These are phyloP conservation scores for Drosophila differens DNA, from an alignment of 2,888 invertebrate genomes.

Conservation along the genomic window DNA sequence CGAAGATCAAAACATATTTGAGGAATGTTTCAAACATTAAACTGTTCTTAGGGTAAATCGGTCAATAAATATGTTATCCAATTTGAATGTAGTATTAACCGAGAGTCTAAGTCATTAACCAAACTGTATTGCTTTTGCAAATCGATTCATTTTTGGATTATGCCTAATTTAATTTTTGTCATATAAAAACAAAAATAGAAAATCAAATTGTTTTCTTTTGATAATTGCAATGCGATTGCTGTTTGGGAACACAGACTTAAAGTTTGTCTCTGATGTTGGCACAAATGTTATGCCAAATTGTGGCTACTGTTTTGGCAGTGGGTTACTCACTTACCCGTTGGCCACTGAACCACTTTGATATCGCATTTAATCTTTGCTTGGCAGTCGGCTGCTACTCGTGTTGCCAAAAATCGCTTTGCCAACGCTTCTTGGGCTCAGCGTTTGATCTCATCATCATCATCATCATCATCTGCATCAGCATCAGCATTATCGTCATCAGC, in stretches of 20 bases:
- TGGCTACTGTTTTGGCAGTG: slow-evolving; percentile 68
- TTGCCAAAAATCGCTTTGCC: slow-evolving; percentile 77
- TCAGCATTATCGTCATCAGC: slow-evolving; percentile 19
- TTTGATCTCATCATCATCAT: slow-evolving; percentile 55
- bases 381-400: slow-evolving; percentile 64
- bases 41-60: too few relatives aligned
- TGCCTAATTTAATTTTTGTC: background rate
- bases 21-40: background rate
- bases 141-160: background rate
- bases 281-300: slow-evolving; percentile 64
- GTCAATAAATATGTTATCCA: background rate
- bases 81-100: background rate
- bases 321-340: slow-evolving; percentile 27
- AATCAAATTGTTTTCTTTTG: slow-evolving; percentile 20
- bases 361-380: slow-evolving; percentile 59
- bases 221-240: slow-evolving; percentile 59
- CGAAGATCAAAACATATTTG: background rate
- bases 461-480: slow-evolving; percentile 3
- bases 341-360: slow-evolving; percentile 32
- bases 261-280: background rate
- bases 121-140: background rate
- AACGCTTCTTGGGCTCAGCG: slow-evolving; percentile 54
- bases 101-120: background rate
- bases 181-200: background rate
- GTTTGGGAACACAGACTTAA: slow-evolving; percentile 15